Conservation (phyloP, 2,888 invertebrate genomes). For the Sycophila texana region DNA sequence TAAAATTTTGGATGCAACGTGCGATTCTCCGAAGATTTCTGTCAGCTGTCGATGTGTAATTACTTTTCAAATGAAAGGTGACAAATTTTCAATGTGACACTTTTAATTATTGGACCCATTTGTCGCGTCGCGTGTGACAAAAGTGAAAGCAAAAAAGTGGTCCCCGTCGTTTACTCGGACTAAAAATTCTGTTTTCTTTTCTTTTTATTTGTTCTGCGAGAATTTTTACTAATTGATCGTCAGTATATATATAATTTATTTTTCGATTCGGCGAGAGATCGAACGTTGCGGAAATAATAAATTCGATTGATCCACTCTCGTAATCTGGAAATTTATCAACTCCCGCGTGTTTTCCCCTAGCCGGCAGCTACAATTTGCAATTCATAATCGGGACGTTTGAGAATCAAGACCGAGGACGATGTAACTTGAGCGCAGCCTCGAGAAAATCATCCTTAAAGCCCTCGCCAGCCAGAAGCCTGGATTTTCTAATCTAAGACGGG, state of each 20-base stretch:
- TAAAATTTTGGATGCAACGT: slow-evolving; percentile 34
- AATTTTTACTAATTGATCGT: no score
- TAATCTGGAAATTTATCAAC: no score
- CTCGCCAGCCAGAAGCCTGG: background rate
- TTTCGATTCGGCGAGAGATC: no score
- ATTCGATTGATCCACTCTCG: no score
- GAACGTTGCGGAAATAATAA: no score
- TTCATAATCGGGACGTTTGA: background rate
- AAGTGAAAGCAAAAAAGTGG: slow-evolving; percentile 33
- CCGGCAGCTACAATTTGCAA: background rate
- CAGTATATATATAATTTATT: no score
- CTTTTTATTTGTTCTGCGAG: no score
- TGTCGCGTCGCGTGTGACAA: slow-evolving; percentile 23
- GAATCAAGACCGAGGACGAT: background rate
- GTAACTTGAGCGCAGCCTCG: background rate
- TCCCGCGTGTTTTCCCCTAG: no score
- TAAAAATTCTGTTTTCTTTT: background rate
- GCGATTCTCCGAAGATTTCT: slow-evolving; percentile 49
- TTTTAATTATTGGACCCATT: slow-evolving; percentile 41
- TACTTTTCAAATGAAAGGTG: slow-evolving; percentile 10
- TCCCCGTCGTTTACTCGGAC: slow-evolving; percentile 29
- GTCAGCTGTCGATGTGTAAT: background rate
- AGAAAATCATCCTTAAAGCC: slow-evolving; percentile 22
- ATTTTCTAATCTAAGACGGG: slow-evolving; percentile 17
- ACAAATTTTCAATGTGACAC: slow-evolving; percentile 6